Evolutionary conservation across 1,140 invertebrate species (phyloP).

Genomic region (Zaprionus vittiger): DNA sequence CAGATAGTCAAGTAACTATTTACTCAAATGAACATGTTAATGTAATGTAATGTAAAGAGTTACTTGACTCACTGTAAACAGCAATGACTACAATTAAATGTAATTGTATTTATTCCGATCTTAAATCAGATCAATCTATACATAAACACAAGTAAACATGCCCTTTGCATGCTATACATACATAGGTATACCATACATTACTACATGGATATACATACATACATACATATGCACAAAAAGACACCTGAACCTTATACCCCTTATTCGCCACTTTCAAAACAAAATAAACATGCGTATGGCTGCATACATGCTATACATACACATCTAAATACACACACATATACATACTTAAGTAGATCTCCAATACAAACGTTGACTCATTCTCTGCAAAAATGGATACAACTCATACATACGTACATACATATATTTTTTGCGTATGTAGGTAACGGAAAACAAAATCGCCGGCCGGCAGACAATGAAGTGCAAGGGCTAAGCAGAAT

Average conservation of each 20-base stretch:
- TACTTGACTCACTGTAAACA: not conserved
- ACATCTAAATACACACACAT: not conserved
- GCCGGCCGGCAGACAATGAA: conserved; percentile 3
- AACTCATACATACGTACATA: not conserved
- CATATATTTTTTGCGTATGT: not conserved
- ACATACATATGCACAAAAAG: not conserved
- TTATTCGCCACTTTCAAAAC: not conserved
- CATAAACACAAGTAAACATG: not conserved
- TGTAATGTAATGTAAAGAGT: no score
- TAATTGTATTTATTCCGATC: not conserved
- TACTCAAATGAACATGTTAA: no score
- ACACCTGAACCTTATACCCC: not conserved
- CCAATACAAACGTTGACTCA: not conserved
- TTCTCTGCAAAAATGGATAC: not conserved
- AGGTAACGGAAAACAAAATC: not conserved
- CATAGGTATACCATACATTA: not conserved
- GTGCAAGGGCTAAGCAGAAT: not conserved
- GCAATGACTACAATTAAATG: not conserved
- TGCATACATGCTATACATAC: not conserved
- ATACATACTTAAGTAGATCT: not conserved
- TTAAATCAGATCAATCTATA: not conserved
- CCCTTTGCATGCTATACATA: not conserved
- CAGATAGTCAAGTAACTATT: no score
- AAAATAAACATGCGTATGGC: not conserved
- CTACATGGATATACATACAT: not conserved